Conservation (phyloP, 2,113 vertebrate species). For the Telmatochromis sp. region DNA sequence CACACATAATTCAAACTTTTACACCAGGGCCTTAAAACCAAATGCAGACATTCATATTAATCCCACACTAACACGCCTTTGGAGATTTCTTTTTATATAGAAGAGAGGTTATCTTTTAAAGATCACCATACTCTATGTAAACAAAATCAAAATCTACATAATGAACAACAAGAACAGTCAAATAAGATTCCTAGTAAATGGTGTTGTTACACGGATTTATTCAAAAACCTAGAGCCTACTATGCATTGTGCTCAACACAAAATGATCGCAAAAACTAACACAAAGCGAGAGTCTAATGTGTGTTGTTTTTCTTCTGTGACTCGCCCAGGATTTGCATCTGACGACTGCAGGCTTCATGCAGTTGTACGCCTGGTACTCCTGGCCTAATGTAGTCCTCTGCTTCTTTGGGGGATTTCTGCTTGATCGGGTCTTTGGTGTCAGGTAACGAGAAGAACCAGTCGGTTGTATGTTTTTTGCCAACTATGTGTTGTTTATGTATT, state of each 20-base stretch:
- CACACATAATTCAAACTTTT: not conserved
- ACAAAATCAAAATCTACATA: not conserved
- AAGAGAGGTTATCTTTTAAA: not conserved
- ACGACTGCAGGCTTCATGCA: constrained; percentile 90
- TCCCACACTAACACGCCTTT: not conserved
- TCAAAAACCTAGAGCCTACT: not conserved
- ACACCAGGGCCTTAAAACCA: not conserved
- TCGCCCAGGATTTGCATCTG: constrained; percentile 82
- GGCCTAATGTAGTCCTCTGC: constrained; percentile 95
- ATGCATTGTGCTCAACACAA: not conserved
- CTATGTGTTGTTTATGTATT: not conserved
- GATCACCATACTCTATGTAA: not conserved
- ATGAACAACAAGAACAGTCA: not conserved
- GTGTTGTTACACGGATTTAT: not conserved
- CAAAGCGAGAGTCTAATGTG: not conserved
- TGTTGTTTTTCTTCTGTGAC: not conserved
- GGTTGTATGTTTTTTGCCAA: not conserved
- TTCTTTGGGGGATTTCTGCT: constrained; percentile 94
- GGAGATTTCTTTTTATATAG: not conserved
- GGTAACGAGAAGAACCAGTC: constrained; percentile 64
- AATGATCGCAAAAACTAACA: not conserved
- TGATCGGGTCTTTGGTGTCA: constrained; percentile 91
- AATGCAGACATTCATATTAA: not conserved
- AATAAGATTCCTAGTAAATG: not conserved
- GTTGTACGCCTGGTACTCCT: constrained; percentile 96